These are phyloP conservation scores for Himantopus leucocephalus DNA, from an alignment of 2,113 vertebrate genomes.

Conservation along the genomic window DNA sequence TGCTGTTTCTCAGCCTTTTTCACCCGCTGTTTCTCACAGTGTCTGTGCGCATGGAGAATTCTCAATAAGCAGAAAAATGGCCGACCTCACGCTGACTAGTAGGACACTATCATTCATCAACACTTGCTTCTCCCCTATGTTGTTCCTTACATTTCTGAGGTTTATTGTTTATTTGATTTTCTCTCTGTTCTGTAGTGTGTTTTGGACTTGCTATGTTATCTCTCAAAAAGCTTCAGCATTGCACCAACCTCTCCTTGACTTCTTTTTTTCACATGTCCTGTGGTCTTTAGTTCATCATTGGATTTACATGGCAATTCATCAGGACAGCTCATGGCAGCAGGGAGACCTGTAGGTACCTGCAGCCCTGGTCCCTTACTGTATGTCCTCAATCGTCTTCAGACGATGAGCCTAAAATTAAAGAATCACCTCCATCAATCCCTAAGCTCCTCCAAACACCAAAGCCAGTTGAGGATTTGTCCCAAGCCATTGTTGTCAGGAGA, in stretches of 20 bases:
- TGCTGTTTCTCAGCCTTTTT: not conserved
- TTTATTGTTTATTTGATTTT: not conserved
- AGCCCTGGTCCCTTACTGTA: not conserved
- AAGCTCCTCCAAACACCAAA: not conserved
- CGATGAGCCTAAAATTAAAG: not conserved
- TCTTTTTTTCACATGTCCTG: accelerated
- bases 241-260: not conserved
- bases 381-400: not conserved
- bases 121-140: accelerated
- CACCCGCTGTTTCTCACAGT: not conserved
- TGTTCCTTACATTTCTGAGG: not conserved
- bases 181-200: not conserved
- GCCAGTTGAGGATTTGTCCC: not conserved
- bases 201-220: not conserved
- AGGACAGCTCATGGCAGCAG: not conserved
- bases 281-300: not conserved
- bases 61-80: not conserved
- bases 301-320: not conserved
- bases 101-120: not conserved
- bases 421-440: not conserved
- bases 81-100: accelerated
- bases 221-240: not conserved
- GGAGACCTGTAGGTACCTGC: not conserved
- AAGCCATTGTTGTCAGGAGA: not conserved
- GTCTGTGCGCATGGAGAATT: not conserved